Evolutionary conservation across 2,797 vertebrate species (phyloP), one percentile per base, ranked within the genome.

Genomic region (Luscinia megarhynchos): DNA sequence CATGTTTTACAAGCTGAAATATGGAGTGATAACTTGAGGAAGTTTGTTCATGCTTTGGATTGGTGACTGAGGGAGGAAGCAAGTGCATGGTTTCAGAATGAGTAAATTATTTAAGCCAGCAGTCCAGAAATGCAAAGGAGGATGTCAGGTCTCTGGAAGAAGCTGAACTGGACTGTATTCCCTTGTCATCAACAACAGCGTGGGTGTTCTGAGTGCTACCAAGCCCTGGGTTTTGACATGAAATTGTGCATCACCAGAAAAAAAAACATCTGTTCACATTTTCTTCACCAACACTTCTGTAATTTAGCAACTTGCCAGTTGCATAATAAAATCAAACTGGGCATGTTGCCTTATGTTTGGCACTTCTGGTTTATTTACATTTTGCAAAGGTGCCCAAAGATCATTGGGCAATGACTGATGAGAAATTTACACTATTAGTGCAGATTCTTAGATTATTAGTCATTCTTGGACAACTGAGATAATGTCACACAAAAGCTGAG

Each of bases 251-350:
- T 23, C 38, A 69, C 38, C 41, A 61, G 36, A 86, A 89, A 75
- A 50, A 50, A 51, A 63, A 89, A 46, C 6, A 85, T 84, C 75
- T 72, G 69, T 73, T 90, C 62, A 86, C 81, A 90, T 46, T 93
- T 40, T 94, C 61, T 87, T 79, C 74, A 67, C 45, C 62, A 94
- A 26, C 90, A 87, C 30, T 95, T 90, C 64, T 48, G 27, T 36
- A 89, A 64, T 91, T 94, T 76, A 94, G 77, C 69, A 89, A 70
- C n/a, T 64, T 90, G 50, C 54, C 91, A 89, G 61, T n/a, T 95
- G 76, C 91, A 94, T 94, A 95, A 92, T 59, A 91, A 96, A 81
- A 94, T 89, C 69, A 89, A 94, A 85, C 40, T 70, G 85, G 57
- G 43, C 89, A 82, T 14, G 34, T 53, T 91, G 68, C 87, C 90